These are phyloP conservation scores for Sylvia borin DNA, from an alignment of 2,797 vertebrate genomes.

Conservation along the genomic window DNA sequence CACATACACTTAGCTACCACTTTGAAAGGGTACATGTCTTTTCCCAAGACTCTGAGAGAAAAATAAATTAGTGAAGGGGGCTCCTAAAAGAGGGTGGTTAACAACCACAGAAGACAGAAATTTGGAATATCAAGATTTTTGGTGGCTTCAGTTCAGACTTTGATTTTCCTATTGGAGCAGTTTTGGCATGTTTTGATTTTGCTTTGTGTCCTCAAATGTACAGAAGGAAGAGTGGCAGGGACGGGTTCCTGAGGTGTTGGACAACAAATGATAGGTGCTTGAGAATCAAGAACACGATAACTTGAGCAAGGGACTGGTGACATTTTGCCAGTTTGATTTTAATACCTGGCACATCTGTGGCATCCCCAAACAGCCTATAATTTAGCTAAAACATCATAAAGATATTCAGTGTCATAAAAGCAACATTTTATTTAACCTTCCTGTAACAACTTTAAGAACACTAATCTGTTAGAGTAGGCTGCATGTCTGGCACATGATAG, in stretches of 20 bases:
- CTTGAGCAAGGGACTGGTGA: background rate
- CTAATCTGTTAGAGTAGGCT: slow-evolving; percentile 79
- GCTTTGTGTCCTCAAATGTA: background rate
- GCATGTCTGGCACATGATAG: slow-evolving; percentile 74
- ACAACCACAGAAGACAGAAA: background rate
- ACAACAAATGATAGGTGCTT: background rate
- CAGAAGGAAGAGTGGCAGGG: background rate
- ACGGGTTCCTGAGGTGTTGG: background rate
- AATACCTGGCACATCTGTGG: slow-evolving; percentile 60
- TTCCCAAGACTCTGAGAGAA: background rate
- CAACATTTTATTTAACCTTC: slow-evolving; percentile 75
- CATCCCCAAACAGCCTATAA: slow-evolving; percentile 42
- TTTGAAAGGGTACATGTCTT: background rate
- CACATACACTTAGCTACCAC: background rate
- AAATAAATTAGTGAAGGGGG: background rate
- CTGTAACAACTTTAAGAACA: slow-evolving; percentile 73
- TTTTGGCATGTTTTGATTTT: slow-evolving; percentile 10
- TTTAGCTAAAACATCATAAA: slow-evolving; percentile 68
- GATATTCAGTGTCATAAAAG: slow-evolving; percentile 66
- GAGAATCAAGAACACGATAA: background rate
- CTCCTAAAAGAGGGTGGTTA: background rate
- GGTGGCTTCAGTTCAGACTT: slow-evolving; percentile 15
- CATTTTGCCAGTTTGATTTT: slow-evolving; percentile 2
- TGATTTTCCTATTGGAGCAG: background rate
- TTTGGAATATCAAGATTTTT: background rate